These are phyloP conservation scores for Drosophila littoralis DNA, from an alignment of 1,140 invertebrate genomes.

Conservation along the genomic window DNA sequence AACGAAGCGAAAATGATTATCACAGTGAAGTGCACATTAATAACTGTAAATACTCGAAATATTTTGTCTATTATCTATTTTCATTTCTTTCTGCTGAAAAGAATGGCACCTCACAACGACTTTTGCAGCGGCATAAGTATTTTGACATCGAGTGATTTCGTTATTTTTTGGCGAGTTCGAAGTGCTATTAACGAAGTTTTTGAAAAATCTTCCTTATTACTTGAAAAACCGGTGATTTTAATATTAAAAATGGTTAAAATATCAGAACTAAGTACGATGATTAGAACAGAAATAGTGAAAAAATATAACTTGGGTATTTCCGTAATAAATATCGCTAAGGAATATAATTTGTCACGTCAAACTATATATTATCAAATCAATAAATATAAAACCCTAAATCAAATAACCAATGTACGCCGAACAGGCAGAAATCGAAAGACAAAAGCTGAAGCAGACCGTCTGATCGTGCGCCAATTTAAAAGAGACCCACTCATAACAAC, in stretches of 20 bases:
- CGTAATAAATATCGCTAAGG: constrained; percentile 30
- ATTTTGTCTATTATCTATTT: too few species aligned
- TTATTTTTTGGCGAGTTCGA: constrained; percentile 11
- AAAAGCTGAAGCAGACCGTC: constrained; percentile 21
- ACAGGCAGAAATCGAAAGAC: constrained; percentile 27
- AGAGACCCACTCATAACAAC: constrained; percentile 23
- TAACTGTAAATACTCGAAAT: too few species aligned
- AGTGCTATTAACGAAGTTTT: not conserved
- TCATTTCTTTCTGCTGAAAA: too few species aligned
- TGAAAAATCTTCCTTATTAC: not conserved
- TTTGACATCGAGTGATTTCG: not conserved
- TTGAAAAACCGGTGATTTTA: not conserved
- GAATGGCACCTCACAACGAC: too few species aligned
- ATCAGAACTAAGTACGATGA: constrained; percentile 12
- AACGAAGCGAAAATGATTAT: too few species aligned
- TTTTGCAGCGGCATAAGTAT: too few species aligned
- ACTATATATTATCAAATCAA: too few species aligned
- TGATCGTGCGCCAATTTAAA: constrained; percentile 28
- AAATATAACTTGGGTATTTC: constrained; percentile 34
- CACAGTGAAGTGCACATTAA: too few species aligned
- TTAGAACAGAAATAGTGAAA: constrained; percentile 21
- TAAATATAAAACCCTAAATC: constrained; percentile 17
- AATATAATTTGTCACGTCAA: constrained; percentile 32
- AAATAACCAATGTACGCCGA: constrained; percentile 22
- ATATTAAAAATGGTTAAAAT: constrained; percentile 21